phyloP scores from a whole-genome alignment of 2,113 vertebrate species.

The Petromus typicus region DNA sequence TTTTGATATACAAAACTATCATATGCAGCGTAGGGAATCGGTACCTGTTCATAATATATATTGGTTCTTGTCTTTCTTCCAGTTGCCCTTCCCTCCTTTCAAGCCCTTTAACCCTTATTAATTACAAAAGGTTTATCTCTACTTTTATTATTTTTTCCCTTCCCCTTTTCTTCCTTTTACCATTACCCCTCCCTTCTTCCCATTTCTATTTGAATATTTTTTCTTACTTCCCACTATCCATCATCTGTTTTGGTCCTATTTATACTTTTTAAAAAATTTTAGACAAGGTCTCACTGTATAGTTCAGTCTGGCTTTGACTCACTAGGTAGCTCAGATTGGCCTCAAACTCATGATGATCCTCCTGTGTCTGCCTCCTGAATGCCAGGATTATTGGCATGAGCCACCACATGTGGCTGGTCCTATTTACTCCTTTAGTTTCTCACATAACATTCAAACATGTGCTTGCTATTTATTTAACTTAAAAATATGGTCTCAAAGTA shows the following conservation, averaged over 20 bases:
- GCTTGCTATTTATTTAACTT: background rate
- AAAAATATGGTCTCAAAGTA: background rate
- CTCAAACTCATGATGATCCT: too few species aligned
- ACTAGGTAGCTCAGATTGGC: too few species aligned
- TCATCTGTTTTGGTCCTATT: background rate
- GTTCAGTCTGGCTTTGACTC: too few species aligned
- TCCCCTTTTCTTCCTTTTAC: background rate
- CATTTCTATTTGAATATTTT: background rate
- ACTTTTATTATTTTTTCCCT: background rate
- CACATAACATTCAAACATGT: background rate
- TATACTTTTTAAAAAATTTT: too few species aligned
- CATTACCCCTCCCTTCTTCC: background rate
- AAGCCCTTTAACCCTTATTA: background rate
- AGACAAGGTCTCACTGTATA: too few species aligned
- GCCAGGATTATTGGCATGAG: too few species aligned
- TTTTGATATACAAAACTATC: background rate
- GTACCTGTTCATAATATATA: background rate
- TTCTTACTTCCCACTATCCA: background rate
- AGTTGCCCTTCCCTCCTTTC: background rate
- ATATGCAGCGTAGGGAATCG: background rate
- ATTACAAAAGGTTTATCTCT: background rate
- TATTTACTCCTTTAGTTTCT: background rate
- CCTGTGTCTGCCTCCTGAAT: too few species aligned
- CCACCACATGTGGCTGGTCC: too few species aligned
- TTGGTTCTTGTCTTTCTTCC: background rate